Base-by-base conservation (phyloP, 2,888 invertebrate species). In the Sinohyriopsis cumingii region DNA sequence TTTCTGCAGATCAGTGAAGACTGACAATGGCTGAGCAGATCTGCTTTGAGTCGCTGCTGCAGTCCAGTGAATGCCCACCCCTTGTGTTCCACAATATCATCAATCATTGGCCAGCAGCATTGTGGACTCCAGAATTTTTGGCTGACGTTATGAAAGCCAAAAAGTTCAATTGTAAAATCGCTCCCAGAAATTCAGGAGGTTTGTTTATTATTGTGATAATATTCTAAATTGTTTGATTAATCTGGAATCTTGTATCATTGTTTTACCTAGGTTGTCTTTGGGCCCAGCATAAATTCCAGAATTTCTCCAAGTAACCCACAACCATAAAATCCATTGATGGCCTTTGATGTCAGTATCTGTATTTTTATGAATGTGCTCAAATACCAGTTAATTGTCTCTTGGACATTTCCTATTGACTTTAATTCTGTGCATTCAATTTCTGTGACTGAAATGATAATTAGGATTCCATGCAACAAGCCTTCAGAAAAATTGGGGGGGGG, bases 121-220 rank as follows among this genome's bases (percentile, higher is more conserved):
- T 73, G 20, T 88, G 88, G 88, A 85, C 78, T 55, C 79, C 82
- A 19, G 62, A 75, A 9, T 69, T 64, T 61, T 75, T 89, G 18
- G 75, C 79, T 19, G 45, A 75, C 2, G 57, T 80, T 45, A 68
- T 87, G 54, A 65, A 67, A 24, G 77, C 78, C 20, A 78, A 81
- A 68, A 65, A 61, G 45, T 74, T 86, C 45, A 71, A 73, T 45
- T 87, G 86, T 74, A 80, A 86, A 73, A 70, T 88, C 59, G 83
- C 79, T 57, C 69, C 74, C 54, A 71, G 59, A 45, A n/a, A 69
- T 55, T 63, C 54, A 55, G 64, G 63, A 63, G 68, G 73, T 73
- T 54, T 69, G 45, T 54, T 12, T 45, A 25, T 25, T 2, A 28
- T 55, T 59, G 5, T 25, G 22, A 45, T 28, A 15, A 64, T 55